Conservation (phyloP, 2,888 invertebrate species). For the Erynnis tages region DNA sequence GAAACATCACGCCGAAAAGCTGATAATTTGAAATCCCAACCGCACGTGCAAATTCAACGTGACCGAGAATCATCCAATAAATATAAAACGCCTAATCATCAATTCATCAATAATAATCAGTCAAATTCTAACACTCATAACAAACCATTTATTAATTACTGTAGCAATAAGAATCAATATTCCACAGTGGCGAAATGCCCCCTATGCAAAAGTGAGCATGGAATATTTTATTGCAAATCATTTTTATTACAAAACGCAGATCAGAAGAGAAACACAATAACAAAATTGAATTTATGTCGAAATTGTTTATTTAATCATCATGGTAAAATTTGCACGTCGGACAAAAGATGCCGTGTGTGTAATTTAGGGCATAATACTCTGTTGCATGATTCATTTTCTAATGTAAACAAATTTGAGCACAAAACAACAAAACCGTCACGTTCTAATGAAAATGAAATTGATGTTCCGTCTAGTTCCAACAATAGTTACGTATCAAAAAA, state of each 20-base stretch:
- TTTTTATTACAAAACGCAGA: constrained; percentile 20
- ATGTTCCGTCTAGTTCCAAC: background rate
- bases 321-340: constrained; percentile 14
- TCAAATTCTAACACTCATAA: constrained; percentile 1
- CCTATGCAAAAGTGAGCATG: constrained; percentile 23
- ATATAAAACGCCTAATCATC: background rate
- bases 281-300: constrained; percentile 16
- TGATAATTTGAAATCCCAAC: background rate
- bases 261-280: constrained; percentile 12
- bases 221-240: constrained; percentile 27
- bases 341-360: constrained; percentile 9
- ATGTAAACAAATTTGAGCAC: background rate
- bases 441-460: background rate
- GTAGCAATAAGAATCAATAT: constrained; percentile 3
- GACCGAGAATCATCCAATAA: background rate
- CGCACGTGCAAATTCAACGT: background rate
- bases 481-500: background rate
- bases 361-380: constrained; percentile 23
- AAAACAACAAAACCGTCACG: background rate
- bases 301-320: constrained; percentile 28
- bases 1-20: constrained; percentile 2
- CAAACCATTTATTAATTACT: constrained; percentile 10
- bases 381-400: constrained; percentile 17
- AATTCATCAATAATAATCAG: background rate
- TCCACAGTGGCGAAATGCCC: background rate